These are phyloP conservation scores for Bembecia ichneumoniformis DNA, from an alignment of 2,888 invertebrate species.

Conservation along the genomic window DNA sequence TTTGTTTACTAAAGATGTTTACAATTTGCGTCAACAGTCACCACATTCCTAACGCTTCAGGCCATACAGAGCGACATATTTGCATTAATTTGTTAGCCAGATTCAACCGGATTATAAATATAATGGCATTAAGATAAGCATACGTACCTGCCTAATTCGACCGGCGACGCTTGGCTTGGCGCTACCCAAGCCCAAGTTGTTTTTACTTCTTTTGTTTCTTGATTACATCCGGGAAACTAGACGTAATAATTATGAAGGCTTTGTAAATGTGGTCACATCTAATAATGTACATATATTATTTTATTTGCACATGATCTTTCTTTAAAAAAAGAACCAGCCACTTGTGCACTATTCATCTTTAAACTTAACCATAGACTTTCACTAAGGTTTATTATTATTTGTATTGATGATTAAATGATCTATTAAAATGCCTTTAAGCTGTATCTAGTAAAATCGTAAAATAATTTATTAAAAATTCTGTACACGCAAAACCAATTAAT, in stretches of 20 bases:
- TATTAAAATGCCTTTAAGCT: no score
- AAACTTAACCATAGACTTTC: no score
- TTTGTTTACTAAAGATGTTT: conserved; percentile 35
- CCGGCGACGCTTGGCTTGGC: conserved; percentile 28
- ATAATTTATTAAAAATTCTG: no score
- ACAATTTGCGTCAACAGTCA: conserved; percentile 28
- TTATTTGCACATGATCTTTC: no score
- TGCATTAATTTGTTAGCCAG: conserved; percentile 51
- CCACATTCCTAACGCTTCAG: conserved; percentile 27
- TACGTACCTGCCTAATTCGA: conserved; percentile 36
- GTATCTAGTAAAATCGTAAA: no score
- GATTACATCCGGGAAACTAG: conserved; percentile 11
- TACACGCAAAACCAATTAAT: no score
- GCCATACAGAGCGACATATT: conserved; percentile 27
- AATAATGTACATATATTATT: no score
- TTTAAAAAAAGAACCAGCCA: no score
- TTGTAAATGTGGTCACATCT: no score
- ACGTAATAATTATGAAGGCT: not conserved
- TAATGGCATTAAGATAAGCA: conserved; percentile 22
- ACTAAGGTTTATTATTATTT: no score
- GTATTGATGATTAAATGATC: no score
- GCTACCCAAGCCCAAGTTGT: conserved; percentile 23
- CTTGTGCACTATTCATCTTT: no score
- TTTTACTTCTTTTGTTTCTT: conserved; percentile 20
- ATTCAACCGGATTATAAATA: conserved; percentile 32